Conservation (phyloP, 2,797 vertebrate species). For the Chloroceryle amazona region DNA sequence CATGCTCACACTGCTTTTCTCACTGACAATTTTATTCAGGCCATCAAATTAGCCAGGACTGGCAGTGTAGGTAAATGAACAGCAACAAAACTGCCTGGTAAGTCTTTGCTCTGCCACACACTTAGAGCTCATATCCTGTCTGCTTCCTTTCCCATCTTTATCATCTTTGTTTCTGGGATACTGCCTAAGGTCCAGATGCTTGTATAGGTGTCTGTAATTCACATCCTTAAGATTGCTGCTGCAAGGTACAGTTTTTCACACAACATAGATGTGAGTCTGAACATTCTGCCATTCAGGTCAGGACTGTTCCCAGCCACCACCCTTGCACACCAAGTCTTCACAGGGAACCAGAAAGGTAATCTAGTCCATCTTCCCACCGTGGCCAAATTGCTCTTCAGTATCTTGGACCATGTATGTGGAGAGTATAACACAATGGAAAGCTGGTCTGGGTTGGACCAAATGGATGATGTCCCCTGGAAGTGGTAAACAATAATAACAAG, state of each 20-base stretch:
- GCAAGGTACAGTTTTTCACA: neutral
- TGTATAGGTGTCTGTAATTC: neutral
- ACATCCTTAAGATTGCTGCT: neutral
- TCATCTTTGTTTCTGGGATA: neutral
- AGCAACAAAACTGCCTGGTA: neutral
- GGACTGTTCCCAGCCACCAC: neutral
- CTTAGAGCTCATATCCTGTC: neutral
- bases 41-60: neutral
- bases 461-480: neutral
- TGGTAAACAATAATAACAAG: neutral
- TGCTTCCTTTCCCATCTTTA: neutral
- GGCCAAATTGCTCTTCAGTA: neutral
- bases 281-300: rapidly evolving
- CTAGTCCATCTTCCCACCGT: neutral
- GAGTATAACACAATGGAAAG: neutral
- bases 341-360: neutral
- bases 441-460: neutral
- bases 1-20: neutral
- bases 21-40: neutral
- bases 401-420: neutral
- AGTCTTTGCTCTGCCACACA: neutral
- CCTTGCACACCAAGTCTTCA: neutral
- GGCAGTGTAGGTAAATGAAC: neutral
- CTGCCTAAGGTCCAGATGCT: neutral
- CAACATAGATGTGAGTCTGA: rapidly evolving